phyloP scores from a whole-genome alignment of 2,888 invertebrate species.

The Aphelenchoides bicaudatus region DNA sequence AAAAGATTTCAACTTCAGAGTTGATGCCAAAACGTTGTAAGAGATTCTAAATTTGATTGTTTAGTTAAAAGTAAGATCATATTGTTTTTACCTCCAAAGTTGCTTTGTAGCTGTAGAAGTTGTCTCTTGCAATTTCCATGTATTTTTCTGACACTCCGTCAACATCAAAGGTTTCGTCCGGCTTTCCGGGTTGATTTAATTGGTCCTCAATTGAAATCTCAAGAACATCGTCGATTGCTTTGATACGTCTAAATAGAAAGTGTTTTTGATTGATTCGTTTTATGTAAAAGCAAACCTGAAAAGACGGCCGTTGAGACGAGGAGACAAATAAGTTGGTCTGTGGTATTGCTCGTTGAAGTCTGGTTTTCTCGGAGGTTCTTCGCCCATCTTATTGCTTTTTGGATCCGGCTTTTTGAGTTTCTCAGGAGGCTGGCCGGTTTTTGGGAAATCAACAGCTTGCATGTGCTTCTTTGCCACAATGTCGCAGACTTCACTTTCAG shows the following conservation, averaged over 20 bases:
- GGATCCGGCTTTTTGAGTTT: conserved; percentile 27
- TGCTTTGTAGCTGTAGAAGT: conserved; percentile 36
- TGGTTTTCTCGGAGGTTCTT: conserved; percentile 35
- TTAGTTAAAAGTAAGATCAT: too few species aligned
- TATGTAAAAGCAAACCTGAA: conserved; percentile 38
- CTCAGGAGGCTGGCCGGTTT: conserved; percentile 52
- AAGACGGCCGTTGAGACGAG: conserved; percentile 53
- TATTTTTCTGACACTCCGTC: conserved; percentile 27
- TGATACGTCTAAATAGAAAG: conserved; percentile 31
- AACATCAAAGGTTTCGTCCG: conserved; percentile 22
- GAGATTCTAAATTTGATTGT: too few species aligned
- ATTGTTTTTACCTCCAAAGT: too few species aligned
- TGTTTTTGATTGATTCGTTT: neutral
- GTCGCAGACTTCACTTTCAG: conserved; percentile 45
- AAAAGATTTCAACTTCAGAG: conserved; percentile 52
- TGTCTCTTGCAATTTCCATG: conserved; percentile 21
- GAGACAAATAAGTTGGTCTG: conserved; percentile 45
- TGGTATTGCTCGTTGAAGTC: conserved; percentile 46
- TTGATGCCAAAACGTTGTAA: conserved; percentile 51
- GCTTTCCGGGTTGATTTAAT: conserved; percentile 8
- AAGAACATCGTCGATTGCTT: conserved; percentile 40
- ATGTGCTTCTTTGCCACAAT: conserved; percentile 54
- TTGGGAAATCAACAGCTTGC: conserved; percentile 60
- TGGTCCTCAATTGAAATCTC: conserved; percentile 32
- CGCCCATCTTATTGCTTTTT: too few species aligned